phyloP scores from a whole-genome alignment of 2,113 vertebrate genomes.

The Corythaixoides concolor region DNA sequence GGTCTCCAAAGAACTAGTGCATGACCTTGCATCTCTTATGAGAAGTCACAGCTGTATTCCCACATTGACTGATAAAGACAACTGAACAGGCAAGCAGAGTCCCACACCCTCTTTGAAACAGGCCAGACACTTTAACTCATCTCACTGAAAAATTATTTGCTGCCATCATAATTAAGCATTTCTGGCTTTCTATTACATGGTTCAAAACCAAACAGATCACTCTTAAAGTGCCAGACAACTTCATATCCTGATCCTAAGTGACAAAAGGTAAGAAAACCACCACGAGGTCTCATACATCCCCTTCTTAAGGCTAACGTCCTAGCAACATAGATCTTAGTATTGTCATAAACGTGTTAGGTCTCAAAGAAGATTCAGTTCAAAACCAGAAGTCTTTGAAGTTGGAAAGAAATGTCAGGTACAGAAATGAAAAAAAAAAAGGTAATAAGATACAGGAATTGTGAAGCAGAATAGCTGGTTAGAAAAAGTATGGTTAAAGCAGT shows the following conservation, averaged over 20 bases:
- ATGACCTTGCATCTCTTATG: constrained; percentile 61
- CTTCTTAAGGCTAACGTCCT: background rate
- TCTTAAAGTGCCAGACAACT: background rate
- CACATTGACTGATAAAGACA: constrained; percentile 65
- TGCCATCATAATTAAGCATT: background rate
- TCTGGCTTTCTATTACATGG: background rate
- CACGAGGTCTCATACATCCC: background rate
- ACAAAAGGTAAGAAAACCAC: background rate
- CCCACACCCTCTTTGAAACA: background rate
- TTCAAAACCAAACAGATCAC: background rate
- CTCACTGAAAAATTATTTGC: constrained; percentile 4
- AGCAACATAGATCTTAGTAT: background rate
- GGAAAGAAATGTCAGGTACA: background rate
- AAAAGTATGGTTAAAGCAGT: background rate
- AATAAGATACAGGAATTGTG: background rate
- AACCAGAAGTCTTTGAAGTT: background rate
- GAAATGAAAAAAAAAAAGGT: background rate
- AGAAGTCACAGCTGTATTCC: constrained; percentile 69
- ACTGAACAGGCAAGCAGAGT: constrained; percentile 28
- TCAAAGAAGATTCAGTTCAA: background rate
- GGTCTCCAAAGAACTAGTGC: constrained; percentile 57
- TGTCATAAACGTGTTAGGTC: background rate
- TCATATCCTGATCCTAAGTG: background rate
- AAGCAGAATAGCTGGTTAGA: background rate
- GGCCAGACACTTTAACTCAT: constrained; percentile 13